Conservation (phyloP, 2,113 vertebrate species). For the Bos taurus region DNA sequence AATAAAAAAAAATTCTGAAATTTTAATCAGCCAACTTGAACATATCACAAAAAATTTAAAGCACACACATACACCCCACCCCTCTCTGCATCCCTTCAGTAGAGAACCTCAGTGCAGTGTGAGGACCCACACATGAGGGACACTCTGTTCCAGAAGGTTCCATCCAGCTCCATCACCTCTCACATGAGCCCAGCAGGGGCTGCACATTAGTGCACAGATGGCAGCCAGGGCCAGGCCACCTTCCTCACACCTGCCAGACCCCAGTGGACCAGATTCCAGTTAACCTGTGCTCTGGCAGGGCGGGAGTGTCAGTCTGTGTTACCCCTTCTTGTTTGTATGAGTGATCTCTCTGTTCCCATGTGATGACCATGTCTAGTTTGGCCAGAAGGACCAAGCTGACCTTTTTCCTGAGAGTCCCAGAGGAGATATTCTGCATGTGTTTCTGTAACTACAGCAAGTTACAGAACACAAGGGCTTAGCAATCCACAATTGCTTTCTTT, state of each 20-base stretch:
- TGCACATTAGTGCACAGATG: too few relatives aligned
- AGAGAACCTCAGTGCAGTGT: neutral
- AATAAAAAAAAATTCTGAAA: neutral
- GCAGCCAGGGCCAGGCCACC: too few relatives aligned
- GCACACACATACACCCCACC: neutral
- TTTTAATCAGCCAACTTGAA: neutral
- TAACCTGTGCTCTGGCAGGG: neutral
- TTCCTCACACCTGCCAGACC: accelerated
- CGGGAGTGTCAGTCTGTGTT: neutral
- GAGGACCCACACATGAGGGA: neutral
- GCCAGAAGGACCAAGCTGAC: neutral
- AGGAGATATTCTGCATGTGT: neutral
- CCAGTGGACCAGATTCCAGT: too few relatives aligned
- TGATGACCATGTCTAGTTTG: neutral
- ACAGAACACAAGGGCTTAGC: neutral
- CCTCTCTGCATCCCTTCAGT: neutral
- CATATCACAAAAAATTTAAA: neutral
- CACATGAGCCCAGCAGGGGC: neutral
- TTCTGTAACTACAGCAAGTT: neutral
- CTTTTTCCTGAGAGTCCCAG: neutral
- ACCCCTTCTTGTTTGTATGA: neutral
- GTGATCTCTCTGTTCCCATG: neutral
- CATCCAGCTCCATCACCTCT: neutral
- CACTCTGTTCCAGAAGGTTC: neutral
- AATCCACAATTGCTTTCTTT: neutral